A percentile compares a stretch with the other conserved stretches of the same genome.
These are phyloP conservation scores for Thymelicus acteon DNA, from an alignment of 2,888 invertebrate genomes.

Conservation along the genomic window DNA sequence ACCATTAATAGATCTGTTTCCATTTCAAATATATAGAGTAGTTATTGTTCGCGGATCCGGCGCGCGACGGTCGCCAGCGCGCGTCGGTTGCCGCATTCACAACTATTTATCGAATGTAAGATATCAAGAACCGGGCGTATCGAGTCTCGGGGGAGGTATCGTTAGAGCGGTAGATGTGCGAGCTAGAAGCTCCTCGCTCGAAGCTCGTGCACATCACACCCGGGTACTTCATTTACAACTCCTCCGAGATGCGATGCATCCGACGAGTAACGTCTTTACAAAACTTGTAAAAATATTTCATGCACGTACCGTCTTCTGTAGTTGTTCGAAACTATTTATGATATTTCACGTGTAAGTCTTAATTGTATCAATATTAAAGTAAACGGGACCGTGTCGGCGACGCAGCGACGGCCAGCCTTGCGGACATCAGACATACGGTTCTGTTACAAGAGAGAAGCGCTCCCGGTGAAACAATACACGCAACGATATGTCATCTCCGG, in stretches of 20 bases:
- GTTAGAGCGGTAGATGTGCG: no score
- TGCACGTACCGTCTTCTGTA: slow-evolving; percentile 20
- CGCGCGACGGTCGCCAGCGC: neutral
- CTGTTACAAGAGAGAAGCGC: no score
- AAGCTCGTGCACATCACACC: no score
- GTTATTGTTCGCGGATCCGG: neutral
- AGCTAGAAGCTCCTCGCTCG: no score
- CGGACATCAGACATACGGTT: slow-evolving; percentile 37
- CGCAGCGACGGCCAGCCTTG: slow-evolving; percentile 40
- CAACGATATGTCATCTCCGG: no score
- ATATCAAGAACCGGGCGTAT: neutral
- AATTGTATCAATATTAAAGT: slow-evolving; percentile 5
- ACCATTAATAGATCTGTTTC: slow-evolving; percentile 12
- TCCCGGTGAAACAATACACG: no score
- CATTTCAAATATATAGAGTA: neutral
- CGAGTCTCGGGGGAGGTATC: no score
- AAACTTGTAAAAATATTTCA: slow-evolving; percentile 2
- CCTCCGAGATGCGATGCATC: neutral
- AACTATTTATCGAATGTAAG: neutral
- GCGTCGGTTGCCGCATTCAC: neutral
- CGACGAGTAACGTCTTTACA: neutral
- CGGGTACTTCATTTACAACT: no score
- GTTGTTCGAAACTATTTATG: slow-evolving; percentile 12
- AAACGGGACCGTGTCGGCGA: slow-evolving; percentile 8
- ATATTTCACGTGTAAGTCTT: slow-evolving; percentile 11